Conservation (phyloP, 2,888 invertebrate species). For the Gerris lacustris region DNA sequence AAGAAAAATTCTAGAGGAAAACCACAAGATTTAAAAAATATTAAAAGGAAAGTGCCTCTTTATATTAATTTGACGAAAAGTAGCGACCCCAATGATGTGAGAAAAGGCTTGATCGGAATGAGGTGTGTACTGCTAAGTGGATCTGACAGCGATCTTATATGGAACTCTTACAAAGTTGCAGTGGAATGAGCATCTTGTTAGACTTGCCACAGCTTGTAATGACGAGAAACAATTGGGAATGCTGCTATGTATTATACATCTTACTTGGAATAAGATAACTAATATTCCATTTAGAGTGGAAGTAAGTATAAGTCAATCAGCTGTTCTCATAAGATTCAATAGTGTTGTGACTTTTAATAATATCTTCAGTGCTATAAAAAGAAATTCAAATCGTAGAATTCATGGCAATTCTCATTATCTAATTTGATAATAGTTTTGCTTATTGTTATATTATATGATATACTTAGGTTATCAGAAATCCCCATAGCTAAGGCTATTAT, state of each 20-base stretch:
- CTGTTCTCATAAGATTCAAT: too few relatives aligned
- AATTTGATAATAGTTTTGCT: too few relatives aligned
- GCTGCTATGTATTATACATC: not conserved
- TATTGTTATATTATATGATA: too few relatives aligned
- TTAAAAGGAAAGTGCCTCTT: not conserved
- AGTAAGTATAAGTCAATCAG: not conserved
- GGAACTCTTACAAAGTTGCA: not conserved
- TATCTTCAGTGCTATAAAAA: too few relatives aligned
- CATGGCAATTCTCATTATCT: too few relatives aligned
- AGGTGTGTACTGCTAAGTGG: not conserved
- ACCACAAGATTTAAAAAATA: not conserved
- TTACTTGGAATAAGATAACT: not conserved
- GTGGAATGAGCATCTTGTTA: not conserved
- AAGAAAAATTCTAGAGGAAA: not conserved
- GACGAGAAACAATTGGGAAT: not conserved
- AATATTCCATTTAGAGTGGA: not conserved
- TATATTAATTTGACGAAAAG: not conserved
- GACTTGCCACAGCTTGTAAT: not conserved
- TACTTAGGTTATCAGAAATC: too few relatives aligned
- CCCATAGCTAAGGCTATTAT: too few relatives aligned
- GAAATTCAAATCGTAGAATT: too few relatives aligned
- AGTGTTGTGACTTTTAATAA: too few relatives aligned
- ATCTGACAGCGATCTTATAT: not conserved
- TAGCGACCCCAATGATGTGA: not conserved
- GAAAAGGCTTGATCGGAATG: not conserved